Percentiles rank a stretch among this genome's conserved stretches.
Evolutionary conservation across 2,888 invertebrate genomes (phyloP).

Genomic region (Poecilus cupreus): DNA sequence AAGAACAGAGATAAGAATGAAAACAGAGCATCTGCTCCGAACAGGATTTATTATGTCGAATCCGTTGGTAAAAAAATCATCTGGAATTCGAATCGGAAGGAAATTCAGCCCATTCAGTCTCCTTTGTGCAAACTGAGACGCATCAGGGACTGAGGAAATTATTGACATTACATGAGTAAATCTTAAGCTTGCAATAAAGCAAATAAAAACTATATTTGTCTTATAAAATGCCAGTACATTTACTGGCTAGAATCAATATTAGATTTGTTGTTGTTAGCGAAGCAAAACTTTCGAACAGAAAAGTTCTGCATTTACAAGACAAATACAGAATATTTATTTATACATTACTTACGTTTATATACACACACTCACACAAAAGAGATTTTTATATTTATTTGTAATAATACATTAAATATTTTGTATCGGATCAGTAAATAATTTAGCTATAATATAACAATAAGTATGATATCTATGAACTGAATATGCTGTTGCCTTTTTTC

Average conservation of each 20-base stretch:
- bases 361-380: no score
- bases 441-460: no score
- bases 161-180: constrained; percentile 15
- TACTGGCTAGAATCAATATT: neutral
- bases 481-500: no score
- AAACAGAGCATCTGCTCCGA: constrained; percentile 35
- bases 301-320: neutral
- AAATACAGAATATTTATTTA: neutral
- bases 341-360: no score
- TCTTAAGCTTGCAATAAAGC: neutral
- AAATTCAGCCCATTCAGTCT: neutral
- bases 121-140: neutral
- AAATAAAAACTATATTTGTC: constrained; percentile 2
- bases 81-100: neutral
- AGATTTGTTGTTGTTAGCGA: neutral
- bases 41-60: constrained; percentile 26
- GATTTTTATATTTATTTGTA: no score
- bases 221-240: neutral
- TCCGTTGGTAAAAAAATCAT: constrained; percentile 8
- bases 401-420: no score
- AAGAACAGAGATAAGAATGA: neutral
- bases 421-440: no score
- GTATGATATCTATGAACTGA: no score
- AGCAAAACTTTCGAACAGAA: neutral
- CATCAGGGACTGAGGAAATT: neutral